A percentile compares a stretch with the other conserved stretches of the same genome.
Evolutionary conservation across 2,797 vertebrate species (phyloP).

Genomic region (Ataeniobius toweri): DNA sequence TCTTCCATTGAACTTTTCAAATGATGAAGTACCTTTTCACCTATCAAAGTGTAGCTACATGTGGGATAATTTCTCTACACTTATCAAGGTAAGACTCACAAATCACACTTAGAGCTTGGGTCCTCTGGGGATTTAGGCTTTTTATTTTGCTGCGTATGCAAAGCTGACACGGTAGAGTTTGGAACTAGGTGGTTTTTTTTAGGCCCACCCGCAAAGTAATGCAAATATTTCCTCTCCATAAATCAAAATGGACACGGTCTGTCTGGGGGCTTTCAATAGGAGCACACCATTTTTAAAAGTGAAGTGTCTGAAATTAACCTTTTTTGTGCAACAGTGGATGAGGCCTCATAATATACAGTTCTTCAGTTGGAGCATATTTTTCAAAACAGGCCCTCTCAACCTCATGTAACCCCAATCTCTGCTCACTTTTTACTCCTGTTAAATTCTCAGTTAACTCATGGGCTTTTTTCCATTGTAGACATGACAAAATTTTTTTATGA

Average conservation of each 20-base stretch:
- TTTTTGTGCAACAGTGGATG: neutral
- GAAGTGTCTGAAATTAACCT: conserved; percentile 35
- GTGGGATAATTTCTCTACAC: conserved; percentile 65
- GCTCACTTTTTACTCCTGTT: conserved; percentile 2
- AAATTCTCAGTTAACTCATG: conserved; percentile 1
- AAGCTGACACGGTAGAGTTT: conserved; percentile 53
- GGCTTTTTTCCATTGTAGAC: neutral
- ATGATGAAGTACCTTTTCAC: conserved; percentile 55
- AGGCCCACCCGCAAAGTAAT: conserved; percentile 72
- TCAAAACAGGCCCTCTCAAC: neutral
- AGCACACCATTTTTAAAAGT: conserved; percentile 57
- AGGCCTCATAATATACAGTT: neutral
- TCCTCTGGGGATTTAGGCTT: conserved; percentile 68
- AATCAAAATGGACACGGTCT: conserved; percentile 73
- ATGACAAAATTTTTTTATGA: conserved; percentile 5
- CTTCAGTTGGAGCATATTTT: neutral
- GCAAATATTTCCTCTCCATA: conserved; percentile 76
- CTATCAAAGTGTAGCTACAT: conserved; percentile 55
- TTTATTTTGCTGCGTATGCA: conserved; percentile 61
- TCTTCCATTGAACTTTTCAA: conserved; percentile 32
- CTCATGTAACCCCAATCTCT: neutral
- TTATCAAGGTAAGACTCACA: conserved; percentile 55
- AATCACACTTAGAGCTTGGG: conserved; percentile 59
- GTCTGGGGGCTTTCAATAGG: conserved; percentile 65
- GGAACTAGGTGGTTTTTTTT: conserved; percentile 54